Evolutionary conservation across 1,140 invertebrate species (phyloP), one percentile per base, ranked within the genome.

Genomic region (Halesus radiatus): DNA sequence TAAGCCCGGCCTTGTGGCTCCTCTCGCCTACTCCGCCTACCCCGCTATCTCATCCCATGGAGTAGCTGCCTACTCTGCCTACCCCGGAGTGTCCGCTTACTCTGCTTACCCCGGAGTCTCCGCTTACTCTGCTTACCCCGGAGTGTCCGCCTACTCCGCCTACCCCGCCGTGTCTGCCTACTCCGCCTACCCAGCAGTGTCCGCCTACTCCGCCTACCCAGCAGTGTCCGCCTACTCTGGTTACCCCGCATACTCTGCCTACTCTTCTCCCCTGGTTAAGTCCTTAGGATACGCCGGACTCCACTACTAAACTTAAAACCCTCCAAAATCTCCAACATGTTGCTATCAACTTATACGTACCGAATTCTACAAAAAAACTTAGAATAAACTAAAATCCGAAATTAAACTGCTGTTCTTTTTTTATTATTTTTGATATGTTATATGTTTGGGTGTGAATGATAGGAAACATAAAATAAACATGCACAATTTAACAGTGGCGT

Each of bases 21-120:
- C 90, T 89, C 50, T 88, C 88, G 80, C 91, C 91, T 82, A 88
- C 85, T 83, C 89, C 90, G 73, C 85, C 83, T 88, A 86, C 83
- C 89, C 90, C 66, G 87, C 84, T 84, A 64, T 85, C 86, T 56
- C 87, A 84, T 53, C 66, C 52, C 32, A 37, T 6, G 32, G 32
- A 37, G 32, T 45, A 13, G 75, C 81, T n/a, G 73, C 79, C 20
- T 84, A 81, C 78, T 80, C 88, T 81, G 91, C 91, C 81, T 88
- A 85, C 83, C 90, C 90, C 68, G 87, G 84, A 75, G 84, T 85
- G 74, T 81, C 85, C 50, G 73, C 79, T 16, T 84, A 83, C 78
- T 80, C 88, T 81, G 91, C 91, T 81, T 88, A 85, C 83, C 90
- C 90, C 66, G 87, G 84, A 75, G 84, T 85, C 68, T 81, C 85